Evolutionary conservation across 2,113 vertebrate genomes (phyloP).

Genomic region (Hippocampus guttulatus): DNA sequence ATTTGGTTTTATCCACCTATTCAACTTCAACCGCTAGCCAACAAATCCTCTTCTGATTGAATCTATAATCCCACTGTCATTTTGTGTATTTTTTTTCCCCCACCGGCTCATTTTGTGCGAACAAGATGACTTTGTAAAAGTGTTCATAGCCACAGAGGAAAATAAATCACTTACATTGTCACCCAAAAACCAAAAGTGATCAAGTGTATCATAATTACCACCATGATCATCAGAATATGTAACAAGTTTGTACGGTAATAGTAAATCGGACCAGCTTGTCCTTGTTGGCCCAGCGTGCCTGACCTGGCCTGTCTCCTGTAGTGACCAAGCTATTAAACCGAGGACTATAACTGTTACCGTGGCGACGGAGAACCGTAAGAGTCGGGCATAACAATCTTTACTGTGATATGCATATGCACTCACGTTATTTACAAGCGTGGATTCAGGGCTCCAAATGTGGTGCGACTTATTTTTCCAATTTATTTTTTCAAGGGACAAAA

Average conservation of each 20-base stretch:
- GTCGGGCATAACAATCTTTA: conserved; percentile 16
- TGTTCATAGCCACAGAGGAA: neutral
- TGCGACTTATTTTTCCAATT: neutral
- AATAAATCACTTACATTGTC: neutral
- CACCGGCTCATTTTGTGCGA: neutral
- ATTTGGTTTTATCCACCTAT: conserved; percentile 10
- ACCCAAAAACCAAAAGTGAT: neutral
- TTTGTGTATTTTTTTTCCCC: neutral
- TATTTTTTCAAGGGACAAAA: neutral
- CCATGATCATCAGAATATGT: conserved; percentile 1
- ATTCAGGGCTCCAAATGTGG: neutral
- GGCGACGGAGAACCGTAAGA: conserved; percentile 42
- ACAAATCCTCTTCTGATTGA: conserved; percentile 27
- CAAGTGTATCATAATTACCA: neutral
- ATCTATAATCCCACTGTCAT: conserved; percentile 27
- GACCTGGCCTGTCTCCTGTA: conserved; percentile 27
- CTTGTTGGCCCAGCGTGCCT: conserved; percentile 26
- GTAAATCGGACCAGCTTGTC: conserved; percentile 22
- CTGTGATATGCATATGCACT: conserved; percentile 15
- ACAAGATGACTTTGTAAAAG: neutral
- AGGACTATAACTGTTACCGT: conserved; percentile 45
- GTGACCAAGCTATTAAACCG: conserved; percentile 24
- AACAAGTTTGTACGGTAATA: conserved; percentile 16
- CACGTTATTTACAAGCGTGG: neutral
- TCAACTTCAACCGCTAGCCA: conserved; percentile 30